phyloP scores from a whole-genome alignment of 53 echinoderm and acorn worm species.

The Crossaster papposus region DNA sequence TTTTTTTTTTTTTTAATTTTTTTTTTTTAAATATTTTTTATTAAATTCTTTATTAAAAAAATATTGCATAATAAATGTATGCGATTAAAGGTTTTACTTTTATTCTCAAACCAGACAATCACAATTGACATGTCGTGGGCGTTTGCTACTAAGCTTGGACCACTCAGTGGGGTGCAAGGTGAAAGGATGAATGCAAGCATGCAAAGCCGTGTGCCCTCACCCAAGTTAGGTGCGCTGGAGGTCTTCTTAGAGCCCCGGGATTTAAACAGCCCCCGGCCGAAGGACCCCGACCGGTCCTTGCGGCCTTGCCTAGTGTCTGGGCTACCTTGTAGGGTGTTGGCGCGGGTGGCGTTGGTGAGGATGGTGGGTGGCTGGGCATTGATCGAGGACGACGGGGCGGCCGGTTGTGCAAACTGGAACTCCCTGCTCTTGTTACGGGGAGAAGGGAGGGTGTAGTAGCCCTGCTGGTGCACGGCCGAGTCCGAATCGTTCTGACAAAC shows the following conservation, averaged over 20 bases:
- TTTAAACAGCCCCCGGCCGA: conserved; percentile 87
- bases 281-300: conserved; percentile 69
- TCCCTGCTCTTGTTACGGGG: conserved; percentile 69
- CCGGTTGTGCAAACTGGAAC: conserved; percentile 47
- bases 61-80: no score
- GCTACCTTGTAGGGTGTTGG: conserved; percentile 47
- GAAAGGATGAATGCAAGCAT: conserved; percentile 44
- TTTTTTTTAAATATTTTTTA: no score
- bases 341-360: conserved; percentile 21
- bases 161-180: conserved; percentile 13
- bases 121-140: not conserved
- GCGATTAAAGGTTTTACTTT: no score
- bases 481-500: conserved; percentile 53
- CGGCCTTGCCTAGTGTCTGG: conserved; percentile 53
- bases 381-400: not conserved
- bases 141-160: conserved; percentile 18
- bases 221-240: conserved; percentile 93
- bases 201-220: conserved; percentile 68
- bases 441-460: conserved; percentile 86
- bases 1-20: no score
- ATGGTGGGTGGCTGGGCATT: not conserved
- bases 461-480: conserved; percentile 56
- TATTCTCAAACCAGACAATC: not conserved
- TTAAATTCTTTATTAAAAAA: no score
- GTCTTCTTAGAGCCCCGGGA: conserved; percentile 78